Evolutionary conservation across 2,113 vertebrate species (phyloP), one percentile per base, ranked within the genome.

Genomic region (Vimba vimba): DNA sequence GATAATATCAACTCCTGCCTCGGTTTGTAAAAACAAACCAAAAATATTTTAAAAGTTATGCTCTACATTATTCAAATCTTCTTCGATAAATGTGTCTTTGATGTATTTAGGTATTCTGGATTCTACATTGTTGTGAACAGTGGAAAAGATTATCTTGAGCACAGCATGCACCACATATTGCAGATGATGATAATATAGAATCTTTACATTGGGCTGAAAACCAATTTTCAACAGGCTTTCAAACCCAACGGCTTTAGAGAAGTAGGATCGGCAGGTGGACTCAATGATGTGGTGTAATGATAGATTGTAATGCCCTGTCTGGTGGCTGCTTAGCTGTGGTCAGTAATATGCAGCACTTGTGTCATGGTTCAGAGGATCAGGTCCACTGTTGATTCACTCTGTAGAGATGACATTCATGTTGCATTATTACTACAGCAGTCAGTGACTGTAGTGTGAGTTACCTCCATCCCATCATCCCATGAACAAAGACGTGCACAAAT

Each of bases 351-450:
- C 43, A 77, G 81, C 47, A 25, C 82, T 84, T 30, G 79, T 71
- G 73, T 73, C 47, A 83, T 74, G 62, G 62, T 50, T 66, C 74
- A 73, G 30, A 82, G 69, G 59, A 50, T 36, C 25, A 7, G 73
- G 25, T 81, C 21, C 8, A 8, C 77, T 86, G 79, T 76, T 69
- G 68, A 83, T 87, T 76, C 17, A 36, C 87, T 87, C 60, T 74
- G 30, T 62, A 59, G 52, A 57, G 77, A 50, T 85, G 88, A 87
- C 74, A 76, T 55, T 85, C 79, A 68, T 74, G 45, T 43, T 88
- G 57, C 81, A 86, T 85, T 87, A 87, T 87, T 73, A 88, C 69
- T 83, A 64, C 62, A 77, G 66, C 33, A 55, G 71, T 21, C 82
- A 43, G 83, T 66, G 17, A 36, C 75, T 62, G 43, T 27, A 39